Percentiles rank a stretch among this genome's conserved stretches.
Conservation (phyloP, 2,888 invertebrate genomes). For the Globia sparganii region DNA sequence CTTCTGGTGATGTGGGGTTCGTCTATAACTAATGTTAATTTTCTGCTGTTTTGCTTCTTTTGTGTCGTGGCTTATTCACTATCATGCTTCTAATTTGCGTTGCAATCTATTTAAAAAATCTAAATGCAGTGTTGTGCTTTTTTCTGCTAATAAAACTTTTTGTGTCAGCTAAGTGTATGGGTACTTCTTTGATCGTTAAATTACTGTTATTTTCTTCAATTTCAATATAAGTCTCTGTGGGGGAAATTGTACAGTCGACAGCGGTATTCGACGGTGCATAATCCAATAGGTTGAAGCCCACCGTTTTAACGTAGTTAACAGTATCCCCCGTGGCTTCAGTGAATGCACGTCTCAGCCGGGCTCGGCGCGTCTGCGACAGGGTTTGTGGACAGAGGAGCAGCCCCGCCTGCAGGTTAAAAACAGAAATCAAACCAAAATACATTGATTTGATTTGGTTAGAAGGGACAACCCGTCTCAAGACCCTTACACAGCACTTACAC, state of each 20-base stretch:
- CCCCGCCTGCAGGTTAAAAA: slow-evolving; percentile 91
- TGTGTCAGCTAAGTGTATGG: slow-evolving; percentile 20
- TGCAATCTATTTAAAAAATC: slow-evolving; percentile 48
- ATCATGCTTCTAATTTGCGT: slow-evolving; percentile 53
- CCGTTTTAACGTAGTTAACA: slow-evolving; percentile 97
- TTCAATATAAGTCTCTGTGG: slow-evolving; percentile 1
- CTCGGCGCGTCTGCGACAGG: slow-evolving; percentile 96
- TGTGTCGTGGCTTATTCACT: slow-evolving; percentile 51
- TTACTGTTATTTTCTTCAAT: slow-evolving; percentile 15
- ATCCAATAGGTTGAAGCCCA: slow-evolving; percentile 89
- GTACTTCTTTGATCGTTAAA: slow-evolving; percentile 7
- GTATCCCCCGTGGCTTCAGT: slow-evolving; percentile 97
- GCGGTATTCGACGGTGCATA: slow-evolving; percentile 82
- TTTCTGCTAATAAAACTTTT: slow-evolving; percentile 9
- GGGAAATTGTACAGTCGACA: slow-evolving; percentile 85
- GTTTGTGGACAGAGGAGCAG: slow-evolving; percentile 97
- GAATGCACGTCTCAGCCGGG: slow-evolving; percentile 96
- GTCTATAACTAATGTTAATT: slow-evolving; percentile 52
- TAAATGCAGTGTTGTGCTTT: slow-evolving; percentile 46
- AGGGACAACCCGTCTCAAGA: slow-evolving; percentile 79
- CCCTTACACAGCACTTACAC: slow-evolving; percentile 88
- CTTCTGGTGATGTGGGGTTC: slow-evolving; percentile 32
- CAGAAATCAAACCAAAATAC: slow-evolving; percentile 82
- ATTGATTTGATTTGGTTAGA: slow-evolving; percentile 80
- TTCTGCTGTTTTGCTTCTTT: slow-evolving; percentile 28